Conservation (phyloP, 2,113 vertebrate species). For the Apaloderma vittatum region DNA sequence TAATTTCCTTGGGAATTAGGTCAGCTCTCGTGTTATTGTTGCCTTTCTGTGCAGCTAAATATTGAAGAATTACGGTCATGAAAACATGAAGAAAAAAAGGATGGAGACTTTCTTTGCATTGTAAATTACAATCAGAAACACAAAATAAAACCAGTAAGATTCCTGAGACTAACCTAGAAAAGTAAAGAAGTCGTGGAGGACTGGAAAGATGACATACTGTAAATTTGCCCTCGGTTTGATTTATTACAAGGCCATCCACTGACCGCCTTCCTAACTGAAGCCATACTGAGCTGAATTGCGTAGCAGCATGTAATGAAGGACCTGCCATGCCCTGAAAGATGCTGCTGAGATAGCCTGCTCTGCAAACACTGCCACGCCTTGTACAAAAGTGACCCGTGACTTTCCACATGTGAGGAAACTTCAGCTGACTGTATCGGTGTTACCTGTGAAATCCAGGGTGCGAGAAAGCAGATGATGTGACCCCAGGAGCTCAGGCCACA, state of each 20-base stretch:
- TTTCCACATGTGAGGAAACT: rapidly evolving
- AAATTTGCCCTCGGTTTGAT: not conserved
- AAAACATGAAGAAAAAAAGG: not conserved
- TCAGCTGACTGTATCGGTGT: not conserved
- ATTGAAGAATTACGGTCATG: not conserved
- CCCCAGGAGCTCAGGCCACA: not conserved
- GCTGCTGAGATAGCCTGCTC: too few species aligned
- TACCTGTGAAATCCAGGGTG: not conserved
- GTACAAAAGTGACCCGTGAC: rapidly evolving
- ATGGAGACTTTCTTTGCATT: not conserved
- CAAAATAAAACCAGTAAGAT: not conserved
- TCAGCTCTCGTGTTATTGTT: not conserved
- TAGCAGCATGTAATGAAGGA: not conserved
- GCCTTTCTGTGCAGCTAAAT: not conserved
- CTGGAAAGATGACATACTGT: not conserved
- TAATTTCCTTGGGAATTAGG: not conserved
- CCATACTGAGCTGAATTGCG: not conserved
- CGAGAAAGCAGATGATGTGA: rapidly evolving
- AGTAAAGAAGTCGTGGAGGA: not conserved
- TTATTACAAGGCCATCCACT: not conserved
- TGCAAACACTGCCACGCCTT: not conserved
- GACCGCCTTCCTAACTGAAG: not conserved
- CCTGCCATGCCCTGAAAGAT: not conserved
- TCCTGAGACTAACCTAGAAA: not conserved
- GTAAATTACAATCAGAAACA: not conserved